A percentile compares a stretch with the other conserved stretches of the same genome.
These are phyloP conservation scores for Cochlearius cochlearius DNA, from an alignment of 2,113 vertebrate species.

Conservation along the genomic window DNA sequence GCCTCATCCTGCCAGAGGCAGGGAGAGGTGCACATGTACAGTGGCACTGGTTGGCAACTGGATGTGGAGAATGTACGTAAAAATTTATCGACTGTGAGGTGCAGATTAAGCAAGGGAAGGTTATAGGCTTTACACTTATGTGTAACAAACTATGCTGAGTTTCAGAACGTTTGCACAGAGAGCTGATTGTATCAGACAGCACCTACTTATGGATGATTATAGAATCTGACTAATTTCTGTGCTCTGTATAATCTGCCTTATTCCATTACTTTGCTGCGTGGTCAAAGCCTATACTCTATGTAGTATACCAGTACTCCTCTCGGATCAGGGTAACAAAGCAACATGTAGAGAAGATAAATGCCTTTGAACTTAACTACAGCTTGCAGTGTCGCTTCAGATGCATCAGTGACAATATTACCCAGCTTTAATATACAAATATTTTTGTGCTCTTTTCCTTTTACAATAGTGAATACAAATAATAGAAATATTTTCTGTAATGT, in stretches of 20 bases:
- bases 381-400: neutral
- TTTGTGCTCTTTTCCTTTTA: neutral
- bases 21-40: neutral
- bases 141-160: slow-evolving; percentile 32
- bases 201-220: slow-evolving; percentile 14
- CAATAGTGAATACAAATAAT: neutral
- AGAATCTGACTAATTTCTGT: slow-evolving; percentile 17
- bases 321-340: neutral
- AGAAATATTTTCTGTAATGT: neutral
- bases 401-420: neutral
- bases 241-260: neutral
- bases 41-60: neutral
- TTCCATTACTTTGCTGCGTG: neutral
- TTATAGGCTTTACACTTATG: neutral
- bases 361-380: neutral
- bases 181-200: neutral
- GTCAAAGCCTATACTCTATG: neutral
- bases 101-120: neutral
- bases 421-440: neutral
- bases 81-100: neutral
- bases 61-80: neutral
- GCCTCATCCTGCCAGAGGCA: neutral
- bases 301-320: neutral
- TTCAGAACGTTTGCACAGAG: slow-evolving; percentile 42
- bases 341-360: neutral